phyloP scores from a whole-genome alignment of 2,797 vertebrate genomes.

The Discoglossus pictus region DNA sequence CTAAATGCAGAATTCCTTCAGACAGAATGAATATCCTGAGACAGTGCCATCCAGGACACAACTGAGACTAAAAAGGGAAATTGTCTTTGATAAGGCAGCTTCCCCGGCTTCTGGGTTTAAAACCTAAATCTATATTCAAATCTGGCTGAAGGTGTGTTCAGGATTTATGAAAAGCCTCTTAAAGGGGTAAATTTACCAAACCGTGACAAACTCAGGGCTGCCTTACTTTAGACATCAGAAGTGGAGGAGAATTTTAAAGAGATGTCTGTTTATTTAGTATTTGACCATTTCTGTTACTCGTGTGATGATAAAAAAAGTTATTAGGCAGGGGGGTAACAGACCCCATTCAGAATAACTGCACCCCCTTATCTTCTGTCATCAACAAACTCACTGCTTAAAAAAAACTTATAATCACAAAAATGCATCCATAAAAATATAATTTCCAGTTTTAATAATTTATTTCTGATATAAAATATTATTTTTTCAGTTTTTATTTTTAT shows the following conservation, averaged over 20 bases:
- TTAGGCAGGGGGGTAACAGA: conserved; percentile 45
- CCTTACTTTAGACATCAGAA: conserved; percentile 87
- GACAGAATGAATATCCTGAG: too few relatives aligned
- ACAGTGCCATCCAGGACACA: conserved; percentile 66
- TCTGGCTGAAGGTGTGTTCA: conserved; percentile 90
- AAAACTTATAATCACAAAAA: too few relatives aligned
- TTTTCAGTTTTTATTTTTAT: too few relatives aligned
- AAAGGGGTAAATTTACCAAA: conserved; percentile 96
- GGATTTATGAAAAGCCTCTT: conserved; percentile 95
- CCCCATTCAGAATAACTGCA: too few relatives aligned
- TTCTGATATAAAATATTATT: too few relatives aligned
- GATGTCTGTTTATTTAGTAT: conserved; percentile 76
- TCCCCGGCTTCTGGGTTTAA: conserved; percentile 88
- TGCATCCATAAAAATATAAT: too few relatives aligned
- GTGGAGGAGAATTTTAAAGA: conserved; percentile 79
- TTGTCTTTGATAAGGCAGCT: conserved; percentile 81
- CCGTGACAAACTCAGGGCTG: conserved; percentile 92
- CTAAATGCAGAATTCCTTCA: conserved; percentile 34
- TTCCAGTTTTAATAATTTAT: too few relatives aligned
- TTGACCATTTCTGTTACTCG: conserved; percentile 68
- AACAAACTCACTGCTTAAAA: conserved; percentile 6
- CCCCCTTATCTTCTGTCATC: conserved; percentile 7
- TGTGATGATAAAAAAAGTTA: conserved; percentile 67
- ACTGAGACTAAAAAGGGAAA: conserved; percentile 74
- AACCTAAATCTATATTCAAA: conserved; percentile 98